These are phyloP conservation scores for Sciurus carolinensis DNA, from an alignment of 2,797 vertebrate genomes.

Conservation along the genomic window DNA sequence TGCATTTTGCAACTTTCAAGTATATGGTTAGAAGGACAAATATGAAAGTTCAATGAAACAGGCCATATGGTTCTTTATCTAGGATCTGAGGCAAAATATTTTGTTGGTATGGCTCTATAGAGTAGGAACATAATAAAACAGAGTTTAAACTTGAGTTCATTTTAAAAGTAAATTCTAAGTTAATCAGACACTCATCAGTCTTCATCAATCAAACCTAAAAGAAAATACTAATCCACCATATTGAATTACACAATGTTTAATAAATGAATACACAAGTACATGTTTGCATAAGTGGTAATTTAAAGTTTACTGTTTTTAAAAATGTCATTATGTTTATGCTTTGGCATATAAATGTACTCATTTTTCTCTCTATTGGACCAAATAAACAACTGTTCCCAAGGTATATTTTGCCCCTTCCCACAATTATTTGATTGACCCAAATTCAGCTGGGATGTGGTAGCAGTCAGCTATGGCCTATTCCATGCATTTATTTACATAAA, in stretches of 20 bases:
- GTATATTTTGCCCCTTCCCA: neutral
- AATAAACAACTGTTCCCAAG: neutral
- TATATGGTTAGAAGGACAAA: slow-evolving; percentile 24
- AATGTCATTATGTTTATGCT: neutral
- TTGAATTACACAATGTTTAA: neutral
- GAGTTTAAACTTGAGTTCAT: neutral
- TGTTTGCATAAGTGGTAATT: neutral
- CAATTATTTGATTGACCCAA: neutral
- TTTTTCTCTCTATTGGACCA: neutral
- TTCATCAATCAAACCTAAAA: neutral
- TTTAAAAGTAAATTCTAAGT: neutral
- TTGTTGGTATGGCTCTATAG: neutral
- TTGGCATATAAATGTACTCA: neutral
- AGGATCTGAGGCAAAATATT: neutral
- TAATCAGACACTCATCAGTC: neutral
- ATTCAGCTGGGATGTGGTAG: neutral
- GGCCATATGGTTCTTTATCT: neutral
- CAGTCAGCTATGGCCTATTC: neutral
- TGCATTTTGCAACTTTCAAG: neutral
- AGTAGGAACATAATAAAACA: neutral
- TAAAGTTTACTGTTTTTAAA: neutral
- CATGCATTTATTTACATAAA: neutral
- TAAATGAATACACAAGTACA: neutral
- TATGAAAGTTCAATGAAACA: neutral
- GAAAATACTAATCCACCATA: neutral